Percentiles rank a stretch among this genome's conserved stretches.
phyloP scores from a whole-genome alignment of 2,888 invertebrate genomes.

The Diarsia mendica region DNA sequence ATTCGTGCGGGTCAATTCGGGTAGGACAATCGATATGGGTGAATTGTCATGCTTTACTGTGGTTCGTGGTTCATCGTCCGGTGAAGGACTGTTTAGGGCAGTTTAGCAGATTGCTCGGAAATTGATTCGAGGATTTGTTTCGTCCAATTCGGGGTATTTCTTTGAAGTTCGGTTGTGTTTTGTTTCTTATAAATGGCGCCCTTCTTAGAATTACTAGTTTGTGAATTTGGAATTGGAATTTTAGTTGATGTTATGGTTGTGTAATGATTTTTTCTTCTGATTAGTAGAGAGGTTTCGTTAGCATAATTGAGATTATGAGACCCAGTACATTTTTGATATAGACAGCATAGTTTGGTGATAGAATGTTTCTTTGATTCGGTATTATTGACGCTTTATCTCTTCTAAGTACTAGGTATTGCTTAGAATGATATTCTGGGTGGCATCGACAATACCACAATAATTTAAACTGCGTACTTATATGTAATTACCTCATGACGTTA shows the following conservation, averaged over 20 bases:
- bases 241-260: too few relatives aligned
- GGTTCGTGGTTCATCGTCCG: conserved; percentile 48
- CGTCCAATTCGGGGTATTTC: neutral
- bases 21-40: conserved; percentile 65
- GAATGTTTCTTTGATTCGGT: neutral
- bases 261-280: neutral
- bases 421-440: neutral
- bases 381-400: neutral
- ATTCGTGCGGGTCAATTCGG: conserved; percentile 69
- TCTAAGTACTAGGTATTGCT: neutral
- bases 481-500: too few relatives aligned
- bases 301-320: neutral
- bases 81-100: conserved; percentile 29
- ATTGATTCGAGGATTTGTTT: conserved; percentile 22
- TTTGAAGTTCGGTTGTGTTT: neutral
- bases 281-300: neutral
- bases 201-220: neutral
- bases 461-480: too few relatives aligned
- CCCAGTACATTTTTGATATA: neutral
- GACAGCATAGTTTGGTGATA: neutral
- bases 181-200: neutral
- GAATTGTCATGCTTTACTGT: conserved; percentile 46
- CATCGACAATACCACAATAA: too few relatives aligned
- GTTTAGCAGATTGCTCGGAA: conserved; percentile 8
- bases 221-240: neutral